phyloP scores from a whole-genome alignment of 2,888 invertebrate species.

The Syrphus vitripennis region DNA sequence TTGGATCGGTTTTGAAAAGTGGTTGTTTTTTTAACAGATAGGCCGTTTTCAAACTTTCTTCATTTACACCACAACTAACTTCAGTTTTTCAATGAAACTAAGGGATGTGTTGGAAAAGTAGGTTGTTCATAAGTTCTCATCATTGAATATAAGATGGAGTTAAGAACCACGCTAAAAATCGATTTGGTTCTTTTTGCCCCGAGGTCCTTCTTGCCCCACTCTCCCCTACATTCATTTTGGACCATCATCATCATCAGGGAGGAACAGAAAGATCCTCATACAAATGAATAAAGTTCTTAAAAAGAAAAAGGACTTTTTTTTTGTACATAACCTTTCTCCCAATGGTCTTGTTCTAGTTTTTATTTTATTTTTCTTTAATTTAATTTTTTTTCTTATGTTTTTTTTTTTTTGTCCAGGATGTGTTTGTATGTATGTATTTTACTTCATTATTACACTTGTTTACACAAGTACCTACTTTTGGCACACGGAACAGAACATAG shows the following conservation, averaged over 20 bases:
- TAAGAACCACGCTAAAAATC: no score
- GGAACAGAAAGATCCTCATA: not conserved
- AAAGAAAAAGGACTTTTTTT: constrained; percentile 35
- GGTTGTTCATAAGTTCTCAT: no score
- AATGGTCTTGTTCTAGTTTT: constrained; percentile 67
- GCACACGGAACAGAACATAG: constrained; percentile 14
- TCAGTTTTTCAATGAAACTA: no score
- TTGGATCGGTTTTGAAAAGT: no score
- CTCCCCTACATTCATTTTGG: constrained; percentile 21
- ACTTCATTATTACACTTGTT: constrained; percentile 66
- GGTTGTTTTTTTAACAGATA: no score
- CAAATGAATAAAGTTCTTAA: constrained; percentile 11
- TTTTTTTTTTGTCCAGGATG: constrained; percentile 1
- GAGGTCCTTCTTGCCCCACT: no score
- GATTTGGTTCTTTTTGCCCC: no score
- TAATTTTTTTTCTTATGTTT: constrained; percentile 28
- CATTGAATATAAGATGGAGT: no score
- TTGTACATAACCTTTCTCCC: constrained; percentile 51
- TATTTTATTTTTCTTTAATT: constrained; percentile 61
- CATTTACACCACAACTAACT: no score
- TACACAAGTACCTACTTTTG: constrained; percentile 48
- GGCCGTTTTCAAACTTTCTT: no score
- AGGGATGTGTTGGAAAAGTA: no score
- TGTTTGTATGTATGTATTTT: not conserved
- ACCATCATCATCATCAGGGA: not conserved